Percentiles rank a stretch among this genome's conserved stretches.
phyloP scores from a whole-genome alignment of 2,888 invertebrate species.

The Hirtodrosophila alboralis region DNA sequence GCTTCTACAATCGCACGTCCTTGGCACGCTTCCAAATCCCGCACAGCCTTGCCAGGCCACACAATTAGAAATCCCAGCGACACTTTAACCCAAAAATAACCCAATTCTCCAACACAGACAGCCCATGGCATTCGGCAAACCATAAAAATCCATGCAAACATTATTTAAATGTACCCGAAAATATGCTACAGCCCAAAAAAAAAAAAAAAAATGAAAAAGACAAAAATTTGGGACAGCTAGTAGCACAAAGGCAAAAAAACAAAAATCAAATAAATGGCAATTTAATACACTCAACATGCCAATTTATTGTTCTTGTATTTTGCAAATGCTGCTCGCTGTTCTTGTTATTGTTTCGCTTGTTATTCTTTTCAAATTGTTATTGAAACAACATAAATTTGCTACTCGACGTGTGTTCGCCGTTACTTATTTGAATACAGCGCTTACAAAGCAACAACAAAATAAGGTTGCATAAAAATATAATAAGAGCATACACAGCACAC shows the following conservation, averaged over 20 bases:
- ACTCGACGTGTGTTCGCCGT: constrained; percentile 58
- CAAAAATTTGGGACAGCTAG: constrained; percentile 9
- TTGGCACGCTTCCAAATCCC: constrained; percentile 51
- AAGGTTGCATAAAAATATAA: constrained; percentile 8
- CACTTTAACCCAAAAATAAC: constrained; percentile 56
- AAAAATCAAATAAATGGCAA: constrained; percentile 78
- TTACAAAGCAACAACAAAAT: constrained; percentile 25
- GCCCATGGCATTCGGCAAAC: constrained; percentile 47
- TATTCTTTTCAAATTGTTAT: constrained; percentile 70
- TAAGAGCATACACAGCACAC: constrained; percentile 8
- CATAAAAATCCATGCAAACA: constrained; percentile 65
- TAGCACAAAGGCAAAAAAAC: constrained; percentile 43
- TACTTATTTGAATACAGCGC: constrained; percentile 61
- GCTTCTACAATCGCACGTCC: constrained; percentile 41
- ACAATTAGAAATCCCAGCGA: constrained; percentile 54
- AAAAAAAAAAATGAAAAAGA: constrained; percentile 2
- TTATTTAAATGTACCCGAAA: constrained; percentile 69
- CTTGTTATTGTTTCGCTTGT: constrained; percentile 41
- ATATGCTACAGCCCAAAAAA: constrained; percentile 48
- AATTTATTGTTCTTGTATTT: constrained; percentile 51
- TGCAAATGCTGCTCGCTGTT: constrained; percentile 15
- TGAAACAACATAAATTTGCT: constrained; percentile 73
- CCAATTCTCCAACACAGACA: constrained; percentile 40
- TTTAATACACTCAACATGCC: constrained; percentile 76
- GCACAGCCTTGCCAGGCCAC: constrained; percentile 34